phyloP scores from a whole-genome alignment of 2,797 vertebrate species.

The Poeciliopsis turneri region DNA sequence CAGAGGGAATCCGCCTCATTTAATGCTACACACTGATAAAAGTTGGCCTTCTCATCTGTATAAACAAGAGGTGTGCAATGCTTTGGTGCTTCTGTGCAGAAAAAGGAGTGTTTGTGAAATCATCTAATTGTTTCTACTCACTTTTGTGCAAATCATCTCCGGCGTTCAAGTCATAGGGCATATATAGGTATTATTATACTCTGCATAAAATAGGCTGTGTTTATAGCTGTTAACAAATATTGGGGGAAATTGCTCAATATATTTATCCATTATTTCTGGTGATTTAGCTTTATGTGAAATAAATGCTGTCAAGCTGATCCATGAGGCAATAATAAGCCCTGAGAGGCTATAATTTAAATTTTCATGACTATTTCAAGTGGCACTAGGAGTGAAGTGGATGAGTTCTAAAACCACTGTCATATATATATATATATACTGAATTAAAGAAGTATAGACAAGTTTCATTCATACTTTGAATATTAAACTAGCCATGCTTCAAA shows the following conservation, averaged over 20 bases:
- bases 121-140: slow-evolving; percentile 29
- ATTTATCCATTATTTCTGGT: slow-evolving; percentile 13
- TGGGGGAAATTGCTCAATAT: slow-evolving; percentile 11
- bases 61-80: slow-evolving; percentile 45
- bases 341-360: slow-evolving; percentile 31
- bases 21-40: slow-evolving; percentile 53
- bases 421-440: neutral
- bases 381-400: slow-evolving; percentile 15
- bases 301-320: slow-evolving; percentile 24
- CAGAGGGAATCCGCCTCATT: slow-evolving; percentile 61
- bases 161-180: slow-evolving; percentile 12
- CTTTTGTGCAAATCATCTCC: slow-evolving; percentile 27
- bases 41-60: slow-evolving; percentile 50
- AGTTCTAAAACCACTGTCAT: slow-evolving; percentile 15
- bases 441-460: too few relatives aligned
- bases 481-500: neutral
- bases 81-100: slow-evolving; percentile 17
- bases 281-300: slow-evolving; percentile 19
- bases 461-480: slow-evolving; percentile 3
- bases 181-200: slow-evolving; percentile 5
- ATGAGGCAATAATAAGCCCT: slow-evolving; percentile 26
- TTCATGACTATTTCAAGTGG: slow-evolving; percentile 22
- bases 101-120: slow-evolving; percentile 10
- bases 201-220: slow-evolving; percentile 16
- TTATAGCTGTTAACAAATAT: slow-evolving; percentile 38